Conservation (phyloP, 2,113 vertebrate species). For the Lasiurus cinereus region DNA sequence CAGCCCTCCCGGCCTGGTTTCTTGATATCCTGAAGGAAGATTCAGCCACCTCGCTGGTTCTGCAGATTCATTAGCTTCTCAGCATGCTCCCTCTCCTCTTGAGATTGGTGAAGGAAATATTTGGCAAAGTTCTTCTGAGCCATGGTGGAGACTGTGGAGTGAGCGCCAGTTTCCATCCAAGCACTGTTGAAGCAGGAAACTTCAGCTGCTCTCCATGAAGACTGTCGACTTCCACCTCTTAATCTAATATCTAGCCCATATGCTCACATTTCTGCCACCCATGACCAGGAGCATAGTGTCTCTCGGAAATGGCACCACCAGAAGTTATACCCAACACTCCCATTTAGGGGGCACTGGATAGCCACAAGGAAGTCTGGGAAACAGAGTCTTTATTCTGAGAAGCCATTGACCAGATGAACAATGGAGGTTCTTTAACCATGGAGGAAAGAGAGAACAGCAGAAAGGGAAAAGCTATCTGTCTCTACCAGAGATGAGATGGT, state of each 20-base stretch:
- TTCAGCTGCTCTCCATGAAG: too few species aligned
- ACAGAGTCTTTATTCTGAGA: not conserved
- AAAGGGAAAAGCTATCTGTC: not conserved
- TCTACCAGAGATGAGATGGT: not conserved
- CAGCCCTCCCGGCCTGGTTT: too few species aligned
- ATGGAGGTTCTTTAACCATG: not conserved
- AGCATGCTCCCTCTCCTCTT: too few species aligned
- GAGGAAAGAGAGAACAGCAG: not conserved
- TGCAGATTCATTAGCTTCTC: too few species aligned
- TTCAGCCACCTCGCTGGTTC: too few species aligned
- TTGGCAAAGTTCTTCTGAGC: too few species aligned
- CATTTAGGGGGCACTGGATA: not conserved
- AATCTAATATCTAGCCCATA: not conserved
- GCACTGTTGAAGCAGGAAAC: too few species aligned
- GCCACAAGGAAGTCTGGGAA: not conserved
- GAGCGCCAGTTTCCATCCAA: too few species aligned
- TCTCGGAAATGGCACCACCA: not conserved
- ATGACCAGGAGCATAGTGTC: not conserved
- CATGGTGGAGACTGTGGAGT: too few species aligned
- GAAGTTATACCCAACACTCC: not conserved
- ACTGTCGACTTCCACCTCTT: not conserved
- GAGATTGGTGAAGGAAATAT: too few species aligned
- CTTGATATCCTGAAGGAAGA: too few species aligned
- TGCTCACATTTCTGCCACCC: not conserved
- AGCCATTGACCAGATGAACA: not conserved